Evolutionary conservation across 2,113 vertebrate genomes (phyloP).

Genomic region (Lophura nycthemera): DNA sequence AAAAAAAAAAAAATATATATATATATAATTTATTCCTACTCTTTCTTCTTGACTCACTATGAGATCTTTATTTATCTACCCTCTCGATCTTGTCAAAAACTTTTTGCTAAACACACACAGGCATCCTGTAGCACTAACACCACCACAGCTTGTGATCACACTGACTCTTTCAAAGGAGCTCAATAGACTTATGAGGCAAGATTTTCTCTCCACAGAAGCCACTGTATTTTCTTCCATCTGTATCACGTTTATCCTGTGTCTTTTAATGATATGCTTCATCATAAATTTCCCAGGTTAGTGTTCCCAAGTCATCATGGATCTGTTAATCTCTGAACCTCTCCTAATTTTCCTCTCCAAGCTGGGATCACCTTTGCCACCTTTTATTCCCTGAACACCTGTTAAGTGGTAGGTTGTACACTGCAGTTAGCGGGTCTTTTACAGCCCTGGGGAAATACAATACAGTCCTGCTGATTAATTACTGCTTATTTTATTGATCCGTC

Average conservation of each 20-base stretch:
- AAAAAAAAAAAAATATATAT: background rate
- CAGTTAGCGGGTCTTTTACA: background rate
- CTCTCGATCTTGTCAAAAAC: background rate
- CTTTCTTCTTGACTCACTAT: background rate
- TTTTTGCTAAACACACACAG: background rate
- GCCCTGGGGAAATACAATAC: fast-evolving
- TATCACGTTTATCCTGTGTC: background rate
- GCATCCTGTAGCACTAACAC: background rate
- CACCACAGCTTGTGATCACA: background rate
- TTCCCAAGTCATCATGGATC: background rate
- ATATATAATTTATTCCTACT: background rate
- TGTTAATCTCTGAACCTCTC: background rate
- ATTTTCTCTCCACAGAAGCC: background rate
- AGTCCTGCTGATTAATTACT: background rate
- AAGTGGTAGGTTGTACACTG: background rate
- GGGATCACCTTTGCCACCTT: background rate
- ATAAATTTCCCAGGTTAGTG: background rate
- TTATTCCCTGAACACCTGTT: background rate
- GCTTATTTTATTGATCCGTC: background rate
- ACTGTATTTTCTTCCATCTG: background rate
- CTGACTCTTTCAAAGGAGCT: background rate
- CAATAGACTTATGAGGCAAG: background rate
- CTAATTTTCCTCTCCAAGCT: background rate
- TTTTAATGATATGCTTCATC: background rate
- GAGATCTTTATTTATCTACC: background rate